Evolutionary conservation across 2,888 invertebrate species (phyloP), one percentile per base, ranked within the genome.

Genomic region (Phytoseiulus persimilis): DNA sequence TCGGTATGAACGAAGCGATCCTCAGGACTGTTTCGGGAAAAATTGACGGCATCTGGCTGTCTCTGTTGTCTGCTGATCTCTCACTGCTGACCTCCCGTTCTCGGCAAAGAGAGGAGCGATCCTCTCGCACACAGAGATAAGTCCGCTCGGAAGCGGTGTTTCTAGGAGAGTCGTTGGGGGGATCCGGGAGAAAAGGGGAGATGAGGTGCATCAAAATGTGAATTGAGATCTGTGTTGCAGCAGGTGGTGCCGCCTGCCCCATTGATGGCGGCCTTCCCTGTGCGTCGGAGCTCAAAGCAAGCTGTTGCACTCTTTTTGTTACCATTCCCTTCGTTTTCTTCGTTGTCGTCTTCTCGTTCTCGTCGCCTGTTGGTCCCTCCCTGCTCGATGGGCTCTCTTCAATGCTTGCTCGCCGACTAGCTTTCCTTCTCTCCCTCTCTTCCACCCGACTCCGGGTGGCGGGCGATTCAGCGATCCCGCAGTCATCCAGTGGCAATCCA

Each of bases 181-280:
- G 28, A 28, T 28, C 14, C 11, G 18, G 65, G 65, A 65, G 65
- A 65, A 28, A 18, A 28, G 65, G 65, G 65, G 65, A 65, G 65
- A 65, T 65, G 65, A 65, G 65, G 65, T 65, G 65, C 65, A 65
- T 65, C 65, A 65, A 65, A 65, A 65, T 65, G 65, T 65, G 65
- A 65, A 65, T 65, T 65, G 65, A 65, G 65, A 65, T 65, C 65
- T 65, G 65, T 65, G 65, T 65, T 65, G 65, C 65, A 65, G 65
- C 65, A 65, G 65, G 65, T 65, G 65, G 65, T 65, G 65, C 65
- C 65, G 65, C 65, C 65, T 65, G 65, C 65, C 65, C 65, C 65
- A 65, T 65, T 65, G 65, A 65, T 65, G 65, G 65, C 65, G 65
- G 65, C 65, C 65, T 65, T 65, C 18, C 23, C 23, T 28, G 28